phyloP scores from a whole-genome alignment of 2,888 invertebrate genomes.

The Agriopis leucophaearia region DNA sequence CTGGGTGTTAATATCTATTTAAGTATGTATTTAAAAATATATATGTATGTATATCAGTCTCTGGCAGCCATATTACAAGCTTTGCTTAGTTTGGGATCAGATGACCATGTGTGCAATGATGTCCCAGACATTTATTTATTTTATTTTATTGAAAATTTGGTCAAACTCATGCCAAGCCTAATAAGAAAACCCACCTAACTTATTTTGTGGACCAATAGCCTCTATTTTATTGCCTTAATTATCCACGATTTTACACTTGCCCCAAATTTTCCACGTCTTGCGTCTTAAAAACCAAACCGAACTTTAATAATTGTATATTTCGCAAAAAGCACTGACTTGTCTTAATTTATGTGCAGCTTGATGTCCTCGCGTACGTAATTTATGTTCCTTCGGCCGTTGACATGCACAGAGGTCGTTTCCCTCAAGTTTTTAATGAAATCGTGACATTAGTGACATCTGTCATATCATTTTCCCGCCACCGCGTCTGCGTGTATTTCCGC shows the following conservation, averaged over 20 bases:
- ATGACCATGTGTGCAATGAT: too few species aligned
- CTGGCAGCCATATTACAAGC: too few species aligned
- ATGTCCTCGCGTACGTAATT: conserved; percentile 29
- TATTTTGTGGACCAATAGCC: too few species aligned
- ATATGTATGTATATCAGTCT: too few species aligned
- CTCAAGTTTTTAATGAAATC: conserved; percentile 49
- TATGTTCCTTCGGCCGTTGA: conserved; percentile 36
- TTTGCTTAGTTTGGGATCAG: too few species aligned
- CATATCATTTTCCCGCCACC: conserved; percentile 49
- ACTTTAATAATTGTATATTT: conserved; percentile 13
- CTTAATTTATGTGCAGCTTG: conserved; percentile 16
- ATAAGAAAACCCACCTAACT: too few species aligned
- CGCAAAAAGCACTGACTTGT: conserved; percentile 6
- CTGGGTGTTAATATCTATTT: too few species aligned
- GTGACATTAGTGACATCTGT: conserved; percentile 58
- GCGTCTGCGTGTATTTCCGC: conserved; percentile 48
- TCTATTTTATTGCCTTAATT: neutral
- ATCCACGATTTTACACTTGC: neutral
- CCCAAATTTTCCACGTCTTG: conserved; percentile 1
- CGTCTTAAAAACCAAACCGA: conserved; percentile 5
- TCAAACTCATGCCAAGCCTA: neutral
- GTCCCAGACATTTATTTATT: too few species aligned
- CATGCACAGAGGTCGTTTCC: conserved; percentile 41
- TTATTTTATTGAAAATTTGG: too few species aligned
- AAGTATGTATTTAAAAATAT: too few species aligned